phyloP scores from a whole-genome alignment of 2,888 invertebrate species.

The Ectobius pallidus region DNA sequence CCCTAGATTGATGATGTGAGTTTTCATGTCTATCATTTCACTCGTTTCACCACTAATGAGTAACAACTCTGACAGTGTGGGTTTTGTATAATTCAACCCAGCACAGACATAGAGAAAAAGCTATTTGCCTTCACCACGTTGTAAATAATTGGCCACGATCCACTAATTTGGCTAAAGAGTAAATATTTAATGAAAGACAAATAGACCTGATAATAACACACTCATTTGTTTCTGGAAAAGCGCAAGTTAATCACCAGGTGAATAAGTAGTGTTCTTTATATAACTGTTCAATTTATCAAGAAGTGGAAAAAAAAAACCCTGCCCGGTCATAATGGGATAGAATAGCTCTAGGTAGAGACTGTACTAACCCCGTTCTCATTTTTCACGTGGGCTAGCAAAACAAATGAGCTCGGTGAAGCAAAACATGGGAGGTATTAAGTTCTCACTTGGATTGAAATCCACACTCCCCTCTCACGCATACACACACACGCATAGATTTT shows the following conservation, averaged over 20 bases:
- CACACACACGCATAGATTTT: neutral
- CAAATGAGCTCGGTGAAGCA: conserved; percentile 6
- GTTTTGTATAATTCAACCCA: too few relatives aligned
- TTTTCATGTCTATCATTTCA: too few relatives aligned
- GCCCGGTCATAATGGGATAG: neutral
- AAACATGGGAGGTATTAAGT: conserved; percentile 14
- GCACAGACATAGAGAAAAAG: too few relatives aligned
- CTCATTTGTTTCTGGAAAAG: neutral
- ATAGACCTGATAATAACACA: too few relatives aligned
- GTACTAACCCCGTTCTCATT: neutral
- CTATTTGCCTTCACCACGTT: too few relatives aligned
- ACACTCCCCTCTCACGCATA: neutral
- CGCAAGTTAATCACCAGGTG: neutral
- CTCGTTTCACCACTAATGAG: too few relatives aligned
- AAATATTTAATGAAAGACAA: neutral
- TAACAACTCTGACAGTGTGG: too few relatives aligned
- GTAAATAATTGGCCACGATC: neutral
- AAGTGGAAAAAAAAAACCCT: too few relatives aligned
- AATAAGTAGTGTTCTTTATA: neutral
- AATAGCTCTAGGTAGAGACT: neutral
- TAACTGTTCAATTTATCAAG: neutral
- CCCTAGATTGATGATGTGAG: too few relatives aligned
- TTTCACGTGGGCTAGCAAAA: neutral
- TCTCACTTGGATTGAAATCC: neutral
- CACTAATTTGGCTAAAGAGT: neutral